Conservation (phyloP, 2,888 invertebrate genomes). For the Campoplex nolae region DNA sequence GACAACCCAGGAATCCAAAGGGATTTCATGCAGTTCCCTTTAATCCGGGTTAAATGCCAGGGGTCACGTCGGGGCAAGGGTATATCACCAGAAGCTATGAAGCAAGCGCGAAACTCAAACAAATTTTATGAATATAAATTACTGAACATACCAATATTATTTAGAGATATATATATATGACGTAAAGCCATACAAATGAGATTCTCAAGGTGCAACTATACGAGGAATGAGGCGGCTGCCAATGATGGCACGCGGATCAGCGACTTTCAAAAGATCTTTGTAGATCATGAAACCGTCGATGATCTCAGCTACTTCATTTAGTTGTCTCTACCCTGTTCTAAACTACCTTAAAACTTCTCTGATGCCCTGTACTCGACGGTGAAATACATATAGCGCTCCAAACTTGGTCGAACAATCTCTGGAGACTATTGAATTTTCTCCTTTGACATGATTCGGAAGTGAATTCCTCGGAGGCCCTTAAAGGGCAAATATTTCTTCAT, state of each 20-base stretch:
- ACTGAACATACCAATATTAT: not conserved
- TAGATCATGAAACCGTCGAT: constrained; percentile 46
- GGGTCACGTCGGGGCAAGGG: constrained; percentile 42
- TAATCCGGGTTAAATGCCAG: constrained; percentile 66
- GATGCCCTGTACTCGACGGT: not conserved
- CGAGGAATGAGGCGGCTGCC: constrained; percentile 8
- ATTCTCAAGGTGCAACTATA: constrained; percentile 15
- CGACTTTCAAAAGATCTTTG: constrained; percentile 34
- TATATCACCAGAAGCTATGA: constrained; percentile 33
- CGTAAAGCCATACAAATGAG: not conserved
- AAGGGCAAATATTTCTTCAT: not conserved
- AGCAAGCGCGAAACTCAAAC: constrained; percentile 29
- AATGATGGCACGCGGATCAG: constrained; percentile 39
- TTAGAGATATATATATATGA: constrained; percentile 19
- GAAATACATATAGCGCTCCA: constrained; percentile 28
- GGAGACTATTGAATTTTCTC: constrained; percentile 13
- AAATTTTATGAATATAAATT: constrained; percentile 5
- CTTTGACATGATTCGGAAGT: not conserved
- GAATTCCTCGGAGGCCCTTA: not conserved
- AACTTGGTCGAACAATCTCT: constrained; percentile 3
- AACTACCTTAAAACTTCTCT: constrained; percentile 38
- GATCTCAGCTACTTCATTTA: constrained; percentile 38
- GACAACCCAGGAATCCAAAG: constrained; percentile 55
- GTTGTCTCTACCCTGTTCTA: constrained; percentile 23
- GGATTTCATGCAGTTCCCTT: constrained; percentile 62